phyloP scores from a whole-genome alignment of 2,113 vertebrate species.

The Ellobius talpinus region DNA sequence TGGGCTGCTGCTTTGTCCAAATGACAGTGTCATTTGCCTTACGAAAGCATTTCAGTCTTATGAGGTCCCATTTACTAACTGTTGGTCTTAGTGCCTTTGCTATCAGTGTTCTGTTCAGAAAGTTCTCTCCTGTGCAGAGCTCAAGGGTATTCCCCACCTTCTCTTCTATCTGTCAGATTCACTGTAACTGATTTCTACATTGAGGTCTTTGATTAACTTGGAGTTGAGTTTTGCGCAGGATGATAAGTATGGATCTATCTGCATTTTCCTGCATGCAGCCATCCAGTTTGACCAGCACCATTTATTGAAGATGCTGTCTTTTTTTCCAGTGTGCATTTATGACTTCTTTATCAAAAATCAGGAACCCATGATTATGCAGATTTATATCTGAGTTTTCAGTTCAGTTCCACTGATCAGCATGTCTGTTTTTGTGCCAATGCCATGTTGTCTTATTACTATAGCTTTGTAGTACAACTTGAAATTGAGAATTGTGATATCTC shows the following conservation, averaged over 20 bases:
- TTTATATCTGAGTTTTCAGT: not conserved
- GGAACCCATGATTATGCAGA: not conserved
- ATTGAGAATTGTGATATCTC: not conserved
- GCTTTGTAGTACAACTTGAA: not conserved
- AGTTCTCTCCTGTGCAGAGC: not conserved
- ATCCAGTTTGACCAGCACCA: not conserved
- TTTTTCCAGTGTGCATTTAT: not conserved
- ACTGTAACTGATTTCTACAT: not conserved
- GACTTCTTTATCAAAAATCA: not conserved
- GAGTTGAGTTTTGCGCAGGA: not conserved
- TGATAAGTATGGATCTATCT: not conserved
- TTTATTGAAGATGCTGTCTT: not conserved
- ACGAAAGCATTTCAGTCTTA: not conserved
- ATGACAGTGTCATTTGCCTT: not conserved
- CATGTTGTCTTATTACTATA: not conserved
- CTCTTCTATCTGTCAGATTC: not conserved
- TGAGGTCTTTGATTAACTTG: not conserved
- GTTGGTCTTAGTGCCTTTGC: not conserved
- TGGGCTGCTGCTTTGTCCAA: not conserved
- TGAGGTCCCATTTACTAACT: not conserved
- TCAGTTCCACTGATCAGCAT: not conserved
- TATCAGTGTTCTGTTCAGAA: not conserved
- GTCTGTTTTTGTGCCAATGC: not conserved
- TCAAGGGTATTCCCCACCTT: not conserved
- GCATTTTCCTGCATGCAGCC: not conserved